These are phyloP conservation scores for Anthophora plumipes DNA, from an alignment of 2,888 invertebrate genomes.

Conservation along the genomic window DNA sequence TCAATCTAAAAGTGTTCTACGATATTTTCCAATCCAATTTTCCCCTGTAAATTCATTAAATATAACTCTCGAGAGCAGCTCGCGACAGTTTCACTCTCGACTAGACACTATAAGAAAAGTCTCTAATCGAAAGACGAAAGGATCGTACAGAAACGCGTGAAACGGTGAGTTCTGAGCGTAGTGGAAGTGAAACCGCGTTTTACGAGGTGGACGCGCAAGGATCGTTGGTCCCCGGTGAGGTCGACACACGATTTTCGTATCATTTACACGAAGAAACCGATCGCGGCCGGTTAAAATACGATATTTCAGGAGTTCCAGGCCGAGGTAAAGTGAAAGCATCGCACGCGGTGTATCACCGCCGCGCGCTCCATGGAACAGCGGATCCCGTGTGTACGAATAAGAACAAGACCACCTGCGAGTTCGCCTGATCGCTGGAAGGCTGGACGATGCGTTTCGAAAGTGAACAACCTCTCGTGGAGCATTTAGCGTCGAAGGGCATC, in stretches of 20 bases:
- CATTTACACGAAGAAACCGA: constrained; percentile 60
- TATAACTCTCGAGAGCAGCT: no score
- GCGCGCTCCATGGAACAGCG: background rate
- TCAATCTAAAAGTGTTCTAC: no score
- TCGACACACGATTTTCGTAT: constrained; percentile 58
- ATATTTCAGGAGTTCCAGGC: constrained; percentile 58
- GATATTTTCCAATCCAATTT: no score
- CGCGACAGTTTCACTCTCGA: no score
- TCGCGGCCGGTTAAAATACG: constrained; percentile 57
- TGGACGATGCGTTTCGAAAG: constrained; percentile 54
- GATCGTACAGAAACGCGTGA: background rate
- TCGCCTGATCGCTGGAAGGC: constrained; percentile 3
- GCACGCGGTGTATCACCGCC: constrained; percentile 29
- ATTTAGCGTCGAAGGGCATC: constrained; percentile 68
- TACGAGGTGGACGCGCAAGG: background rate
- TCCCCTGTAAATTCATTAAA: no score
- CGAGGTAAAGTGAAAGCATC: constrained; percentile 57
- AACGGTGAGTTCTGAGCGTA: background rate
- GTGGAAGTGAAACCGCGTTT: constrained; percentile 39
- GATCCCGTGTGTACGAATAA: constrained; percentile 27
- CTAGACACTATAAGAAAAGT: no score
- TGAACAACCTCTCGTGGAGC: constrained; percentile 58
- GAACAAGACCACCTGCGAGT: constrained; percentile 46
- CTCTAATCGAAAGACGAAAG: background rate
- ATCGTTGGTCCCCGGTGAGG: constrained; percentile 3